Conservation (phyloP, 92 coral and sea anemone genomes). For the Siderastrea siderea region DNA sequence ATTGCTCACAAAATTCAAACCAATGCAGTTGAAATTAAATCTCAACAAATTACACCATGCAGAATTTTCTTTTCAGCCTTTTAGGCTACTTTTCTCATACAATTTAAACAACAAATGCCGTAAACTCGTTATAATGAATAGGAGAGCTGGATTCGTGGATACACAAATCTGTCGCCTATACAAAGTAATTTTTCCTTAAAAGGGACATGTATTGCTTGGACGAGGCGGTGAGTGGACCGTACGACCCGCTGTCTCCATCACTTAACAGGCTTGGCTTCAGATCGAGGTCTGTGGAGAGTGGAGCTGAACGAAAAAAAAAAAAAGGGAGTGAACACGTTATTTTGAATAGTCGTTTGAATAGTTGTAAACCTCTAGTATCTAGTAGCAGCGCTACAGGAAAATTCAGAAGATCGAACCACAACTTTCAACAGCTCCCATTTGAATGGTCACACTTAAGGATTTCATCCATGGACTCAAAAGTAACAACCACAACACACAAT, state of each 20-base stretch:
- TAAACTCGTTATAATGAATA: not conserved
- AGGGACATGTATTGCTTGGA: conserved; percentile 93
- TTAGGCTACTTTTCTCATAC: conserved; percentile 21
- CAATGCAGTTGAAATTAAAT: not conserved
- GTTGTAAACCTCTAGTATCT: no score
- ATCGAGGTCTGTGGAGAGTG: conserved; percentile 85
- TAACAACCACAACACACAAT: not conserved
- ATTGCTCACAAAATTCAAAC: not conserved
- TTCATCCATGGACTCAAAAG: no score
- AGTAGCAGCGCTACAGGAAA: no score
- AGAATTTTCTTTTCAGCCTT: conserved; percentile 8
- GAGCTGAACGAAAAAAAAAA: conserved; percentile 65
- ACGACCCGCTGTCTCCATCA: conserved; percentile 85
- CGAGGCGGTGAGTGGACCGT: conserved; percentile 88
- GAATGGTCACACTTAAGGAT: no score
- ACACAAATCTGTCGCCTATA: conserved; percentile 58
- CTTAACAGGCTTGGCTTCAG: conserved; percentile 84
- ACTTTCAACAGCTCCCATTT: no score
- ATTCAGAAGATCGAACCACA: not conserved
- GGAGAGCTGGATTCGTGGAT: not conserved
- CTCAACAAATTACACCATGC: not conserved
- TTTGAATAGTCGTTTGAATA: not conserved
- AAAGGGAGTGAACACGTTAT: not conserved
- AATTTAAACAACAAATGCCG: not conserved
- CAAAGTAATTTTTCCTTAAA: conserved; percentile 92